Percentiles rank a stretch among this genome's conserved stretches.
These are phyloP conservation scores for Drosophila kurseongensis DNA, from an alignment of 1,140 invertebrate genomes.

Conservation along the genomic window DNA sequence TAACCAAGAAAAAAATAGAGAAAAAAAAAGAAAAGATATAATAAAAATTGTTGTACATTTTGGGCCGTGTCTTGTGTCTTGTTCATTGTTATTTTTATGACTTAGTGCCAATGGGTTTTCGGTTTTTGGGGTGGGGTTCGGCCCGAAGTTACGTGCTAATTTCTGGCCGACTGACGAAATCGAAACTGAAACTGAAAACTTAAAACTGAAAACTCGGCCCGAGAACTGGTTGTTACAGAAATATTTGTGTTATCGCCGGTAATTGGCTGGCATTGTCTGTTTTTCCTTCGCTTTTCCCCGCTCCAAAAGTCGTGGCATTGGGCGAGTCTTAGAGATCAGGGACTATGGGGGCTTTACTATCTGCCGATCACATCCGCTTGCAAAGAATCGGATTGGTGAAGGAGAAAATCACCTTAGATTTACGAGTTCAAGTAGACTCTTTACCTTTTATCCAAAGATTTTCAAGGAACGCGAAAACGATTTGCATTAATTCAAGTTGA, in stretches of 20 bases:
- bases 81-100: slow-evolving; percentile 76
- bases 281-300: slow-evolving; percentile 30
- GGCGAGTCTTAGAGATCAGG: slow-evolving; percentile 34
- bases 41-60: slow-evolving; percentile 39
- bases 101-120: slow-evolving; percentile 54
- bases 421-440: too few species aligned
- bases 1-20: slow-evolving; percentile 1
- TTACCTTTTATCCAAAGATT: too few species aligned
- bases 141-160: slow-evolving; percentile 48
- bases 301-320: slow-evolving; percentile 29
- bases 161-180: slow-evolving; percentile 52
- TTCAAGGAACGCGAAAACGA: too few species aligned
- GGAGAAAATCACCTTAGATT: not conserved
- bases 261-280: slow-evolving; percentile 55
- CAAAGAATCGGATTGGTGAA: not conserved
- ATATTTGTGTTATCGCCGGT: slow-evolving; percentile 53
- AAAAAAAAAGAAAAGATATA: slow-evolving; percentile 25
- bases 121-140: slow-evolving; percentile 20
- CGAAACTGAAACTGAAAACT: slow-evolving; percentile 40
- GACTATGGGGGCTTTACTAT: not conserved
- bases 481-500: too few species aligned
- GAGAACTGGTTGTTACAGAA: slow-evolving; percentile 38
- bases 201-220: slow-evolving; percentile 5
- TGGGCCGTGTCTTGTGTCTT: slow-evolving; percentile 51
- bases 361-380: slow-evolving; percentile 8